phyloP scores from a whole-genome alignment of 2,888 invertebrate species.

The Ectemnius lituratus region DNA sequence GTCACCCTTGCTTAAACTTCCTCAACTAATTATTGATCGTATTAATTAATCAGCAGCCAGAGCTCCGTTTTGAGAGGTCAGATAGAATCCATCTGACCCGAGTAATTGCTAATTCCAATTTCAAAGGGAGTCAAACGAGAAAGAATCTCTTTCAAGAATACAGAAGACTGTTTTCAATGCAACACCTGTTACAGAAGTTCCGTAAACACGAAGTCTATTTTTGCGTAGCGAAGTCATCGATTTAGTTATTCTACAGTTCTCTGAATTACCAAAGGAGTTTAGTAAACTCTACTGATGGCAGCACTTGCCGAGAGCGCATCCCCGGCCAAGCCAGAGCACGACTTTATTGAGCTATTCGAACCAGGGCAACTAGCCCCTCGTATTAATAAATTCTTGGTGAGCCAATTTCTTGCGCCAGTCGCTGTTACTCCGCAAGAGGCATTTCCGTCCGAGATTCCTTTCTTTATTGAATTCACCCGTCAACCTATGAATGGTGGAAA shows the following conservation, averaged over 20 bases:
- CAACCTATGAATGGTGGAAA: neutral
- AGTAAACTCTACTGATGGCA: conserved; percentile 30
- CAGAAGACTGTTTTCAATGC: conserved; percentile 20
- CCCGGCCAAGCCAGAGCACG: neutral
- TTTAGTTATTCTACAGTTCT: conserved; percentile 7
- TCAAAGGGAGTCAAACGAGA: neutral
- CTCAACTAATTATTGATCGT: too few species aligned
- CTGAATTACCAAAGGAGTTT: conserved; percentile 35
- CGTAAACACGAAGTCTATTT: conserved; percentile 60
- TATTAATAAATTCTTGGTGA: conserved; percentile 4
- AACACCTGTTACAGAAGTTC: conserved; percentile 65
- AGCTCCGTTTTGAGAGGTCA: too few species aligned
- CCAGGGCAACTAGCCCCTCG: neutral
- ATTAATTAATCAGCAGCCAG: too few species aligned
- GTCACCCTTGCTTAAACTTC: too few species aligned
- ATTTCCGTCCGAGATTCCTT: conserved; percentile 3
- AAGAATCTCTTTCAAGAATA: neutral
- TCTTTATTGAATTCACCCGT: conserved; percentile 4
- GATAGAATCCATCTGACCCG: too few species aligned
- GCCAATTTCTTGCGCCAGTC: neutral
- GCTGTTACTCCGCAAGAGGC: neutral
- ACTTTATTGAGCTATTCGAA: neutral
- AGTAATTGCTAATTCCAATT: too few species aligned
- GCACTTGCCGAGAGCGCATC: conserved; percentile 23
- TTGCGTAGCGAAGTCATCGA: conserved; percentile 33